Evolutionary conservation across 2,888 invertebrate genomes (phyloP), one percentile per base, ranked within the genome.

Genomic region (Leucophora obtusa): DNA sequence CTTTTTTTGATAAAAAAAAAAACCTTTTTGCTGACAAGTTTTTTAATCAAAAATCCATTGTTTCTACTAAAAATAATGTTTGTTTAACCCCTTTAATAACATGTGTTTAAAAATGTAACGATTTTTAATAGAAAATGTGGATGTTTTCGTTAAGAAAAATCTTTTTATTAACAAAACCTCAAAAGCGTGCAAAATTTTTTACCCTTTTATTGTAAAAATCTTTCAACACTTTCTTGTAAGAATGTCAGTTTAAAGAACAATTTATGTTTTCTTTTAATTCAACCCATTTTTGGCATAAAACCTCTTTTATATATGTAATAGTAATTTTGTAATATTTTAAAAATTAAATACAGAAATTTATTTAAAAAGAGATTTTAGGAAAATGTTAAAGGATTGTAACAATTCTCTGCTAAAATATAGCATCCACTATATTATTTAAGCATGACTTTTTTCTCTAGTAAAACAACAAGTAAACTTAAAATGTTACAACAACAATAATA

Each of bases 111-210:
- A 47, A 43, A 60, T 43, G 1, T n/a, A 28, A 56, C 8, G 38
- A 28, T n/a, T 47, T 62, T 62, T 47, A 18, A 35, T n/a, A 38
- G 7, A 35, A 58, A 74, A 24, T 21, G 21, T 21, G 21, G 1
- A 54, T 14, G n/a, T 24, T 43, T 35, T 35, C 2, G 8, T 14
- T 14, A 7, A 43, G 1, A 33, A 35, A 28, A 17, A 15, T 43
- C 21, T 4, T 14, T n/a, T 24, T 33, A n/a, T 43, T 43, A 50
- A 11, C 14, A 66, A 33, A 59, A 65, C 65, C 65, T 38, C 38
- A 58, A 65, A 75, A 75, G 75, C 68, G 56, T 76, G 69, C 56
- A 76, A 62, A 69, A 69, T 76, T 50, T 21, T 4, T 9, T 15
- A n/a, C 10, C 14, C 21, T 11, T 53, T 33, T 58, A 2, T 17